Percentiles rank a stretch among this genome's conserved stretches.
Conservation (phyloP, 2,113 vertebrate genomes). For the Motacilla alba region DNA sequence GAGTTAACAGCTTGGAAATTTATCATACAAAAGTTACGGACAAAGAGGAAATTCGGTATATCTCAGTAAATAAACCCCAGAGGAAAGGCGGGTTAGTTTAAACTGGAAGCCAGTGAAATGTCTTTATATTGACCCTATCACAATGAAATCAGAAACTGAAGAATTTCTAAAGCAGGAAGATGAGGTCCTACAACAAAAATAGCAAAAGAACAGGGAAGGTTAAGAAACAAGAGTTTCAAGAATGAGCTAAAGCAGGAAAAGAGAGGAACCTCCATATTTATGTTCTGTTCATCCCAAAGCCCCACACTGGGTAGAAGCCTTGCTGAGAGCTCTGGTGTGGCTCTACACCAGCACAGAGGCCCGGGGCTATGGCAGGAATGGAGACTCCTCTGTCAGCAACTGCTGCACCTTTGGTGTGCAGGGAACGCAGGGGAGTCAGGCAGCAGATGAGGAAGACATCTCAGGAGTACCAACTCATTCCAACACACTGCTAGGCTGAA, state of each 20-base stretch:
- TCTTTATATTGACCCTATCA: background rate
- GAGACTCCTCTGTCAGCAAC: background rate
- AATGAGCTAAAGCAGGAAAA: background rate
- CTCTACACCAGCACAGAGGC: background rate
- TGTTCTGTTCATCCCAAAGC: background rate
- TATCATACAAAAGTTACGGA: background rate
- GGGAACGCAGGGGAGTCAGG: background rate
- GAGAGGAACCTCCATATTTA: background rate
- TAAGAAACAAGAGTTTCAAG: background rate
- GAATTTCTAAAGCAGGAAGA: background rate
- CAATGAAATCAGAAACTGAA: background rate
- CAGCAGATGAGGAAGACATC: background rate
- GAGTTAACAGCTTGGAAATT: background rate
- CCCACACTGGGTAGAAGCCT: background rate
- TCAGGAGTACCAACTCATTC: background rate
- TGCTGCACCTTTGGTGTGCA: rapidly evolving
- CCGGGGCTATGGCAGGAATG: background rate
- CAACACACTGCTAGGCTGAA: background rate
- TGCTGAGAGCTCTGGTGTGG: background rate
- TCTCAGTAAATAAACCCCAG: background rate
- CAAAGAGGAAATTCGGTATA: background rate
- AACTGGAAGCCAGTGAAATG: background rate
- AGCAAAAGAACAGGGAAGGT: background rate
- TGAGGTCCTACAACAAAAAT: background rate
- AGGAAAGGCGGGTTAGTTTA: background rate